A percentile compares a stretch with the other conserved stretches of the same genome.
These are phyloP conservation scores for Metellina segmentata DNA, from an alignment of 2,888 invertebrate genomes.

Conservation along the genomic window DNA sequence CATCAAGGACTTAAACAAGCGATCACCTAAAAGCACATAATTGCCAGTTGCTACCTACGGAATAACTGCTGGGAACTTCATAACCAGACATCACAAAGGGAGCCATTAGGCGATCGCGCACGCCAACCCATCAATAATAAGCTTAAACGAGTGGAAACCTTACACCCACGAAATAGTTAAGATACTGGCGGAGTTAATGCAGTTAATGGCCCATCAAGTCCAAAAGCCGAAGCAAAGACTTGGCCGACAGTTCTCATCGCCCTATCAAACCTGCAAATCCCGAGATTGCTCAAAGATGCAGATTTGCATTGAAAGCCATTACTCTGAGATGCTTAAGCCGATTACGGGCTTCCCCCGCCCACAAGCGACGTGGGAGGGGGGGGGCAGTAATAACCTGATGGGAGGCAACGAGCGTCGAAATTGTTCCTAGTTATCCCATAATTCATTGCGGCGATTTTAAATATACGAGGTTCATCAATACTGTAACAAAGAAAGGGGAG, in stretches of 20 bases:
- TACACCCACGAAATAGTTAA: not conserved
- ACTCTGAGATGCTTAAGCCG: slow-evolving; percentile 23
- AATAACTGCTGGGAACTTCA: no score
- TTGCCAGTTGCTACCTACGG: no score
- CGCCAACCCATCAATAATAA: not conserved
- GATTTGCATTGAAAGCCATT: slow-evolving; percentile 27
- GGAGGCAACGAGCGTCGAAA: not conserved
- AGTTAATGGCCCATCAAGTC: slow-evolving; percentile 10
- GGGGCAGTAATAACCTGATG: slow-evolving; percentile 9
- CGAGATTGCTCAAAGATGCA: slow-evolving; percentile 1
- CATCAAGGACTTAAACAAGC: no score
- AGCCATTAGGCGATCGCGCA: no score
- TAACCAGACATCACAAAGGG: no score
- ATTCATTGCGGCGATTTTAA: slow-evolving; percentile 2
- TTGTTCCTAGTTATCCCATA: not conserved
- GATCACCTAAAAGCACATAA: no score
- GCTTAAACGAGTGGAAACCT: not conserved
- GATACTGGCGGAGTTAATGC: not conserved
- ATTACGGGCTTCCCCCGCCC: not conserved
- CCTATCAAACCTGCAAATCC: not conserved
- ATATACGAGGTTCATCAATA: not conserved
- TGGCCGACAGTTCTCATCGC: not conserved
- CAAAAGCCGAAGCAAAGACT: not conserved
- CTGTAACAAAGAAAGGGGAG: not conserved
- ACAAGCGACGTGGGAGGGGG: no score